These are phyloP conservation scores for Cataglyphis hispanica DNA, from an alignment of 1,140 invertebrate genomes.

Conservation along the genomic window DNA sequence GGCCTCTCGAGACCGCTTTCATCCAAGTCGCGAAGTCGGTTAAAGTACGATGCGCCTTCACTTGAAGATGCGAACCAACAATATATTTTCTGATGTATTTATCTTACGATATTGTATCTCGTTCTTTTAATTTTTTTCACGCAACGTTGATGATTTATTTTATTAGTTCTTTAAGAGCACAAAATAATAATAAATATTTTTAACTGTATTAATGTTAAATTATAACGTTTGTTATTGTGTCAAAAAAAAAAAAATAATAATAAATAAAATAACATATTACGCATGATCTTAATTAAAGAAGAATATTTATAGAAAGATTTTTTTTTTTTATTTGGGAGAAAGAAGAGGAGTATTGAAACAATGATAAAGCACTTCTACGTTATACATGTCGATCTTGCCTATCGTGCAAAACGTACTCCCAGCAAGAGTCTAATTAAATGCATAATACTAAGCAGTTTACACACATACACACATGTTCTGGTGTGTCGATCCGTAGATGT, in stretches of 20 bases:
- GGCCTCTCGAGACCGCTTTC: constrained; percentile 34
- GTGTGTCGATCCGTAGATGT: neutral
- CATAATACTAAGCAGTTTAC: neutral
- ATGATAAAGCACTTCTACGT: neutral
- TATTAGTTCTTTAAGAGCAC: neutral
- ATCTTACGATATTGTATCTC: neutral
- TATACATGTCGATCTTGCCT: neutral
- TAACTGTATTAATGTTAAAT: neutral
- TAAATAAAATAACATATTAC: constrained; percentile 27
- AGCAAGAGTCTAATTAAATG: constrained; percentile 28
- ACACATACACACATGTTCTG: neutral
- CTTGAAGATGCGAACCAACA: neutral
- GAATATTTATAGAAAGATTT: neutral
- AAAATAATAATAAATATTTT: neutral
- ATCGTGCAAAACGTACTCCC: neutral
- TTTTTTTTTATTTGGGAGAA: neutral
- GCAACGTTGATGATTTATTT: too few relatives aligned
- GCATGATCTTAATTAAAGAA: constrained; percentile 8
- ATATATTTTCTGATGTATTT: constrained; percentile 2
- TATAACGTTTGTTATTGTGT: neutral
- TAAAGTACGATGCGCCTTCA: neutral
- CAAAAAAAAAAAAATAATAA: constrained; percentile 22
- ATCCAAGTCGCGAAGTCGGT: constrained; percentile 28
- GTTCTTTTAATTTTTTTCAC: neutral
- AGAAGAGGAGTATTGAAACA: neutral